A percentile compares a stretch with the other conserved stretches of the same genome.
These are phyloP conservation scores for Chrosomus eos DNA, from an alignment of 2,797 vertebrate species.

Conservation along the genomic window DNA sequence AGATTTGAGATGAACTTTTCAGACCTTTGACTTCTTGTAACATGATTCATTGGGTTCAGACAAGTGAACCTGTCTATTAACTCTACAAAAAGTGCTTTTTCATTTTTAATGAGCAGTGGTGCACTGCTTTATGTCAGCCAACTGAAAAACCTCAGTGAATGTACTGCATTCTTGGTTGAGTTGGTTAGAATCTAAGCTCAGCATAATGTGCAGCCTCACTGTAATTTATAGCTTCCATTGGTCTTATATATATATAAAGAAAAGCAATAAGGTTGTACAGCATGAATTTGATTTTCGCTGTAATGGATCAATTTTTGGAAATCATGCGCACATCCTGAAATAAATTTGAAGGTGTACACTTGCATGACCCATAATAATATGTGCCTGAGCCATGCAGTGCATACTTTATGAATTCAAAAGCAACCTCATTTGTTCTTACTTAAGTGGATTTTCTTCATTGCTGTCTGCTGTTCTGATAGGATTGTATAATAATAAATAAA, in stretches of 20 bases:
- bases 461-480: slow-evolving; percentile 37
- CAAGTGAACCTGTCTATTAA: slow-evolving; percentile 21
- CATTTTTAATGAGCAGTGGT: neutral
- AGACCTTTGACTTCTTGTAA: slow-evolving; percentile 53
- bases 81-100: slow-evolving; percentile 28
- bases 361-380: slow-evolving; percentile 33
- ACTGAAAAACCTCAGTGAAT: slow-evolving; percentile 21
- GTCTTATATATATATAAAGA: slow-evolving; percentile 6
- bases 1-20: slow-evolving; percentile 46
- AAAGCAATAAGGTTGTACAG: slow-evolving; percentile 16
- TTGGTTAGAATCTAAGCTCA: slow-evolving; percentile 13
- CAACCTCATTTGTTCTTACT: slow-evolving; percentile 46
- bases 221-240: slow-evolving; percentile 31
- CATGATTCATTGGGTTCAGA: slow-evolving; percentile 50
- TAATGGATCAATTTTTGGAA: slow-evolving; percentile 7
- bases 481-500: slow-evolving; percentile 39
- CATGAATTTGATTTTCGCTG: neutral
- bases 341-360: slow-evolving; percentile 14
- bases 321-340: neutral
- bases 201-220: slow-evolving; percentile 25
- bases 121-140: slow-evolving; percentile 3
- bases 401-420: slow-evolving; percentile 49
- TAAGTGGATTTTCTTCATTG: slow-evolving; percentile 44
- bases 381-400: neutral
- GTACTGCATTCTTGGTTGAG: slow-evolving; percentile 26